Conservation (phyloP, 1,140 invertebrate genomes). For the Melipona quadrifasciata region DNA sequence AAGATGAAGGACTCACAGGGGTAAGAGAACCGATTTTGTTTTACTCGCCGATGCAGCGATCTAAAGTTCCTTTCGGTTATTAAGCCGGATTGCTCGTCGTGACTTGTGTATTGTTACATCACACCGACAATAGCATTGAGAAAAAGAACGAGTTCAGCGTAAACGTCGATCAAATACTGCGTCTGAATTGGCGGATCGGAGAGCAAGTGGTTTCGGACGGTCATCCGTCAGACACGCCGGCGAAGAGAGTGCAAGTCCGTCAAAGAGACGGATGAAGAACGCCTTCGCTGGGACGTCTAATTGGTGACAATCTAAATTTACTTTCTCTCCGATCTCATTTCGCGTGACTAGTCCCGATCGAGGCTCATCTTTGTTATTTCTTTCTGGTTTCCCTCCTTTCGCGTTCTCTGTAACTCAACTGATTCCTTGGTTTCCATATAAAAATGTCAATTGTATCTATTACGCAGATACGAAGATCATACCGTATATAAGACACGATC, state of each 20-base stretch:
- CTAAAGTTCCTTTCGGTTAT: not conserved
- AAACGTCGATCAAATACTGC: not conserved
- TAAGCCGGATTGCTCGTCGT: not conserved
- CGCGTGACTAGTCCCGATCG: not conserved
- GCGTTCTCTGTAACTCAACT: not conserved
- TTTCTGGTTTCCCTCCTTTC: not conserved
- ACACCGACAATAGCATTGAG: not conserved
- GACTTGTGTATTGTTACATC: not conserved
- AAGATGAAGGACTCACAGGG: slow-evolving; percentile 71
- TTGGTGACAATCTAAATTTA: not conserved
- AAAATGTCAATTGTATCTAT: slow-evolving; percentile 40
- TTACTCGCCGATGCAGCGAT: not conserved
- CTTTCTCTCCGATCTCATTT: not conserved
- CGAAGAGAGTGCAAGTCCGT: too few relatives aligned
- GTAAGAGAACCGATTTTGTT: slow-evolving; percentile 40
- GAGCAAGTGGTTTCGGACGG: not conserved
- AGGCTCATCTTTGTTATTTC: not conserved
- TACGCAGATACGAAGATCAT: slow-evolving; percentile 67
- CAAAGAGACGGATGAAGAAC: not conserved
- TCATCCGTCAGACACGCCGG: not conserved
- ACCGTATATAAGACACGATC: slow-evolving; percentile 64
- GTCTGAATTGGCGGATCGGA: not conserved
- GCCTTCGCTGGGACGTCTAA: not conserved
- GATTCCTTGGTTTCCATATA: slow-evolving; percentile 35
- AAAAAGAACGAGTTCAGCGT: not conserved